Conservation (phyloP, 2,113 vertebrate species). For the Acanthisitta chloris region DNA sequence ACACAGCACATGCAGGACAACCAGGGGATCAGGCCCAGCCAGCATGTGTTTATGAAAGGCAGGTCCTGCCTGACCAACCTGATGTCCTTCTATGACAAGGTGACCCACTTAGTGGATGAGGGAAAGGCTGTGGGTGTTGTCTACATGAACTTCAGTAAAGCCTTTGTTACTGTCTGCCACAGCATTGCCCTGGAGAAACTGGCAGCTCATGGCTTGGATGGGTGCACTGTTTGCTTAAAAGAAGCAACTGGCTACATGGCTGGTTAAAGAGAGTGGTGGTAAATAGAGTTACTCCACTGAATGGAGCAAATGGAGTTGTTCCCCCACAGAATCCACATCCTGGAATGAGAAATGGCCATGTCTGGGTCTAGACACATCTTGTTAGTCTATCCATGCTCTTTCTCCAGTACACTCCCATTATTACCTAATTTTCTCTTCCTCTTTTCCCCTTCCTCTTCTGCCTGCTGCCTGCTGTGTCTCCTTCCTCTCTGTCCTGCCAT, state of each 20-base stretch:
- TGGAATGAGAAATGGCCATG: not conserved
- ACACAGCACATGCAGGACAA: not conserved
- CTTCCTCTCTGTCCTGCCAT: not conserved
- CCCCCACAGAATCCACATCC: rapidly evolving
- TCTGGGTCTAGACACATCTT: not conserved
- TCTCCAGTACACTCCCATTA: not conserved
- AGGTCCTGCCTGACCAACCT: not conserved
- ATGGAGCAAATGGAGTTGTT: not conserved
- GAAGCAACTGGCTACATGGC: not conserved
- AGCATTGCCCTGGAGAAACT: not conserved
- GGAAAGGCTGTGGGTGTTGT: not conserved
- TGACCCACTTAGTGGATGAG: not conserved
- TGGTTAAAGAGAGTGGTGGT: not conserved
- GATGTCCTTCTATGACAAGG: not conserved
- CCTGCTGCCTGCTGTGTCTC: not conserved
- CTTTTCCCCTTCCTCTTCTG: not conserved
- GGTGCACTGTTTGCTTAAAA: not conserved
- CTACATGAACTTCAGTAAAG: not conserved
- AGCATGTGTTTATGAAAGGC: not conserved
- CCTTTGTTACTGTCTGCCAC: not conserved
- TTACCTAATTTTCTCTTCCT: not conserved
- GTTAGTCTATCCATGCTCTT: not conserved
- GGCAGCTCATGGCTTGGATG: not conserved
- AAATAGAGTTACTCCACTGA: not conserved
- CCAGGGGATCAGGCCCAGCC: not conserved